Percentiles rank a stretch among this genome's conserved stretches.
Conservation (phyloP, 2,113 vertebrate species). For the Pseudonaja textilis region DNA sequence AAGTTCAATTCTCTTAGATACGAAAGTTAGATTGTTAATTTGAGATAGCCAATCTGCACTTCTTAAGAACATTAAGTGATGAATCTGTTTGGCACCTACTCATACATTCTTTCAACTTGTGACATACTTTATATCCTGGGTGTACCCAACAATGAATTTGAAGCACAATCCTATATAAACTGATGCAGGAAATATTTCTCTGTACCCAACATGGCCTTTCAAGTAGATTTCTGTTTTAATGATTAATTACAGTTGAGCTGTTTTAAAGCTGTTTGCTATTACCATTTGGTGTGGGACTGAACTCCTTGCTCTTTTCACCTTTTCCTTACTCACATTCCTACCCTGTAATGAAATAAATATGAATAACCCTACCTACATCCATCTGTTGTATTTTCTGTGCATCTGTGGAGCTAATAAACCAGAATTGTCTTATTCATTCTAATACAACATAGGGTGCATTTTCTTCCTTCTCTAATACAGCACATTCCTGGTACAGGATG, state of each 20-base stretch:
- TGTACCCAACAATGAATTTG: background rate
- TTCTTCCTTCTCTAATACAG: constrained; percentile 7
- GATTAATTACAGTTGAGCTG: constrained; percentile 37
- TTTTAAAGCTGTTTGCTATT: background rate
- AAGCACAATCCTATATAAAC: background rate
- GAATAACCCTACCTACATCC: constrained; percentile 47
- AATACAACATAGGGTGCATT: constrained; percentile 36
- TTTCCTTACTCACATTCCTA: constrained; percentile 18
- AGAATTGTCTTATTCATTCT: constrained; percentile 57
- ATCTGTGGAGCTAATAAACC: constrained; percentile 59
- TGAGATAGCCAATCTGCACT: background rate
- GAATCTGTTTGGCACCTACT: constrained; percentile 1
- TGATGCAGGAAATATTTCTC: constrained; percentile 11
- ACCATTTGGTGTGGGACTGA: constrained; percentile 16
- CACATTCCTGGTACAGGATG: constrained; percentile 26
- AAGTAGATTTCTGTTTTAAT: constrained; percentile 35
- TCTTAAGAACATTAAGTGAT: constrained; percentile 37
- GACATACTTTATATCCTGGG: background rate
- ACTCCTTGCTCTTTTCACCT: constrained; percentile 34
- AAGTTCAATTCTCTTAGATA: background rate
- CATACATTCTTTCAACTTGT: background rate
- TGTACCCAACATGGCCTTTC: background rate
- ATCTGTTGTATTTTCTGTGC: constrained; percentile 55
- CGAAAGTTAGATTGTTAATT: background rate
- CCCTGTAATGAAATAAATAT: constrained; percentile 54